Conservation (phyloP, 1,140 invertebrate species). For the Macrocentrus cingulum region DNA sequence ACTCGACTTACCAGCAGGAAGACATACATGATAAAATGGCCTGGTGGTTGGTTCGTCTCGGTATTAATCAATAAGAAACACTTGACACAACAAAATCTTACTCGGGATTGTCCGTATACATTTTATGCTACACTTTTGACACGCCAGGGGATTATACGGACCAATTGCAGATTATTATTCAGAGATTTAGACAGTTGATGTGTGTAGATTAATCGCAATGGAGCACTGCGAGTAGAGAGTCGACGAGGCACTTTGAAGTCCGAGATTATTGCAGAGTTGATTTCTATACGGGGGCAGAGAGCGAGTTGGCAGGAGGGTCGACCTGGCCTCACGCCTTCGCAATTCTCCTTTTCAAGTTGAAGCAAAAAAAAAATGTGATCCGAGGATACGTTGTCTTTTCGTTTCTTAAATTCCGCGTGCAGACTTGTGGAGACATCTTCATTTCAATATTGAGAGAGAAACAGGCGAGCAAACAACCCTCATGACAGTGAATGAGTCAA, state of each 20-base stretch:
- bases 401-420: no score
- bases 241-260: constrained; percentile 3
- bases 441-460: no score
- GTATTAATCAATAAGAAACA: no score
- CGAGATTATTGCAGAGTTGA: constrained; percentile 19
- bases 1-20: no score
- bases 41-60: no score
- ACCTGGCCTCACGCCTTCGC: constrained; percentile 33
- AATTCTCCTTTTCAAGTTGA: constrained; percentile 33
- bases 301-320: constrained; percentile 26
- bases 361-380: constrained; percentile 1
- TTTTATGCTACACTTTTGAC: not conserved
- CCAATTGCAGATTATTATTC: not conserved
- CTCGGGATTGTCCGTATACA: no score
- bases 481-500: no score
- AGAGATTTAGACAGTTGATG: not conserved
- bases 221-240: constrained; percentile 12
- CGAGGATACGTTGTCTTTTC: no score
- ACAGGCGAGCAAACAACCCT: no score
- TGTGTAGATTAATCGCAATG: constrained; percentile 9
- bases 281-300: constrained; percentile 32
- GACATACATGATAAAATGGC: no score
- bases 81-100: no score
- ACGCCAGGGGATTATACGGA: constrained; percentile 2
- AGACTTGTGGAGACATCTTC: no score